phyloP scores from a whole-genome alignment of 2,888 invertebrate genomes.

The Nomada flava region DNA sequence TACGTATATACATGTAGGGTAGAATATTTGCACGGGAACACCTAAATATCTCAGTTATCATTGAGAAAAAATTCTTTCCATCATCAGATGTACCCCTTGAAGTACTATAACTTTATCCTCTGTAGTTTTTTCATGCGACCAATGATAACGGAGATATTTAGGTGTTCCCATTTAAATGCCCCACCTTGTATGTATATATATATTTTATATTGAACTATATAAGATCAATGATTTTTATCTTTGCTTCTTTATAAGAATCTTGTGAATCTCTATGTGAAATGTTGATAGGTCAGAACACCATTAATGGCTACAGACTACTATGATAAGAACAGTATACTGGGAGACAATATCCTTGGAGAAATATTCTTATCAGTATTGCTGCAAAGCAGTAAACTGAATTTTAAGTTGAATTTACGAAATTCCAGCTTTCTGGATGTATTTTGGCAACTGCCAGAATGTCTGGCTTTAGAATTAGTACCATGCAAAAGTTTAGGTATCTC shows the following conservation, averaged over 20 bases:
- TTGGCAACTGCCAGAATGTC: constrained; percentile 86
- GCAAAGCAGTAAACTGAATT: constrained; percentile 85
- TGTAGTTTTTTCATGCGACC: too few relatives aligned
- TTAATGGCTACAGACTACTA: constrained; percentile 78
- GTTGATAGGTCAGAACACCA: constrained; percentile 74
- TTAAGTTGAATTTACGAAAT: constrained; percentile 86
- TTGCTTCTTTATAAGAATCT: neutral
- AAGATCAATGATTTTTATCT: neutral
- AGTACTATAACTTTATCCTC: too few relatives aligned
- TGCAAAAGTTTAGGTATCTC: constrained; percentile 87
- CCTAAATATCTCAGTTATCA: too few relatives aligned
- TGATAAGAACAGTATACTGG: constrained; percentile 85
- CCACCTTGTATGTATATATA: too few relatives aligned
- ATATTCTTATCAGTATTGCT: constrained; percentile 86
- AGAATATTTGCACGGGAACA: neutral
- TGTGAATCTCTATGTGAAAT: constrained; percentile 1
- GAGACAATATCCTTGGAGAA: constrained; percentile 87
- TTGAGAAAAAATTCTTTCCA: too few relatives aligned
- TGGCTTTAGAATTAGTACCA: constrained; percentile 87
- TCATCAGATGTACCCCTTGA: too few relatives aligned
- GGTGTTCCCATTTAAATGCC: too few relatives aligned
- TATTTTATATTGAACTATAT: too few relatives aligned
- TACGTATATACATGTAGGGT: constrained; percentile 41
- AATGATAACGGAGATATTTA: too few relatives aligned
- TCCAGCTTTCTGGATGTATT: constrained; percentile 87